Percentiles rank a stretch among this genome's conserved stretches.
These are phyloP conservation scores for Galbula dea DNA, from an alignment of 2,113 vertebrate genomes.

Conservation along the genomic window DNA sequence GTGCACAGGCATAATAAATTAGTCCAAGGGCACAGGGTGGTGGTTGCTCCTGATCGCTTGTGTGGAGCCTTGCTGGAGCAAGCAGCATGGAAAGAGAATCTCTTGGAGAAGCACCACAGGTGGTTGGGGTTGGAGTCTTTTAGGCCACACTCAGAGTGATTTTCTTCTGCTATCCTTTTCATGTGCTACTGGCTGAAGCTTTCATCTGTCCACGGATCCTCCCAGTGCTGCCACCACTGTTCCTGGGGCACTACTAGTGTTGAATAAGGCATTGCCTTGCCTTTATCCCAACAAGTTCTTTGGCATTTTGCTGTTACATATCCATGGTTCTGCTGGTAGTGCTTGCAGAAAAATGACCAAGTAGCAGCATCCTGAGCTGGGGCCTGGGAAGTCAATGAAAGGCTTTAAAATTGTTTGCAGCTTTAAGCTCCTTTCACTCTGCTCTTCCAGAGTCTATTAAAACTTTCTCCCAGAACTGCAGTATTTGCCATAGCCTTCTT, in stretches of 20 bases:
- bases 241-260: not conserved
- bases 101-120: not conserved
- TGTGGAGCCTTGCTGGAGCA: not conserved
- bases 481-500: not conserved
- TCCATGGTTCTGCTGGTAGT: not conserved
- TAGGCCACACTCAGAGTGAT: rapidly evolving
- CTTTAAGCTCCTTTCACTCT: not conserved
- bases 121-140: not conserved
- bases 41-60: not conserved
- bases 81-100: not conserved
- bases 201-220: rapidly evolving
- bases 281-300: not conserved
- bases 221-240: not conserved
- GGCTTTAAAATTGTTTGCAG: not conserved
- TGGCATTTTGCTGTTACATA: not conserved
- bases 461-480: not conserved
- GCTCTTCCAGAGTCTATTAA: not conserved
- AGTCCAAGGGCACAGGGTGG: not conserved
- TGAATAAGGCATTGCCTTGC: not conserved
- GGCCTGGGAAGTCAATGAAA: not conserved
- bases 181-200: rapidly evolving
- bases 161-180: not conserved
- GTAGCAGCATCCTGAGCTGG: not conserved
- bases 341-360: not conserved
- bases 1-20: not conserved